Base-by-base conservation (phyloP, 2,797 vertebrate genomes). In the Ispidina lecontei region DNA sequence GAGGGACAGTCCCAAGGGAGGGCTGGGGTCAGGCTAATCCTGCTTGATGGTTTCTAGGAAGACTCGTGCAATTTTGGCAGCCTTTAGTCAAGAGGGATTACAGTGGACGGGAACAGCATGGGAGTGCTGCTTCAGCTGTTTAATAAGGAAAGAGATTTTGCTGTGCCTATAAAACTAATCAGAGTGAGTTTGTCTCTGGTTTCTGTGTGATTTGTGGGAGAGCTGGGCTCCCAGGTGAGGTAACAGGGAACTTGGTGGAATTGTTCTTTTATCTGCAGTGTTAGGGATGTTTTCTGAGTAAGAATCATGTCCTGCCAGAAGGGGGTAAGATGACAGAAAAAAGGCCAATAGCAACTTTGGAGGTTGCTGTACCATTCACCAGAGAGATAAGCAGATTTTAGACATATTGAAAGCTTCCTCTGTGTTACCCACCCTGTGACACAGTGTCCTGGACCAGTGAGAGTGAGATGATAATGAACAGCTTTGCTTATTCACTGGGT, bases 61-160 rank as follows among this genome's bases (percentile, higher is more conserved):
- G 64, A 58, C 39, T 71, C 2, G 10, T 85, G 56, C 52, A 62
- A 26, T 79, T 93, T 71, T 4, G 2, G 82, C 72, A 56, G 85
- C 70, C 37, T 93, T 79, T 35, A 56, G 60, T 86, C 82, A 79
- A 3, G 1, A 49, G 16, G 22, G 65, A 70, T 93, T 89, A 71
- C 2, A 0, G 56, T 5, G 10, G 46, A 56, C 3, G 2, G 58
- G 31, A 86, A 70, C 9, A 46, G 58, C 56, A 43, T 1, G 2
- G 65, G 41, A 83, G 70, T 71, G 65, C 65, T 56, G 54, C 65
- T 69, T 84, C 79, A 63, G 58, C 69, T 86, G 54, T 46, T 93
- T 64, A 86, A 70, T 71, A 74, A 64, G 73, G 28, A 90, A 76
- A 47, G 33, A 64, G 59, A 51, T 71, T 89, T 81, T 91, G 28